Percentiles rank a stretch among this genome's conserved stretches.
Conservation (phyloP, 2,113 vertebrate genomes). For the Syrrhaptes paradoxus region DNA sequence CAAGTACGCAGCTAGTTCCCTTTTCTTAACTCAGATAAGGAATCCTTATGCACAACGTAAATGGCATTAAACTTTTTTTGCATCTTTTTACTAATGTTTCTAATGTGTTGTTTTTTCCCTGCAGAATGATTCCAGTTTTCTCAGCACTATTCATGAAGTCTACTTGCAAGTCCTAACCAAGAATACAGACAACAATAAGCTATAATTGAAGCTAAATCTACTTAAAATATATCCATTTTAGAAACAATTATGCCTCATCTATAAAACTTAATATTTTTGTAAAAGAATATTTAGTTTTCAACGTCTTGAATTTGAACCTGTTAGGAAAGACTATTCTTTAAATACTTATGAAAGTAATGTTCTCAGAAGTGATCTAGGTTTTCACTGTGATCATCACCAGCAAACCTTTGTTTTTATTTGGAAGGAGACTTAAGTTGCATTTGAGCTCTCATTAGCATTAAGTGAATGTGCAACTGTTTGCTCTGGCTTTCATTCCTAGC, state of each 20-base stretch:
- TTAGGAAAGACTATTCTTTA: constrained; percentile 67
- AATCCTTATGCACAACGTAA: background rate
- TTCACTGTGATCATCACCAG: constrained; percentile 84
- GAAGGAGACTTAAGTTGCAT: constrained; percentile 49
- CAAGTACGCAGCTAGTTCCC: background rate
- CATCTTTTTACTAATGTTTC: background rate
- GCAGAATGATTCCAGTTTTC: constrained; percentile 92
- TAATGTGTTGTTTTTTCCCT: constrained; percentile 8
- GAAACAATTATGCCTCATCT: constrained; percentile 63
- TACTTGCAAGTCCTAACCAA: constrained; percentile 91
- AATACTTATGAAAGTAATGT: constrained; percentile 67
- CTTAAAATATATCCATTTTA: constrained; percentile 46
- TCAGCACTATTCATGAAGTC: constrained; percentile 90
- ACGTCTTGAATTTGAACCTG: constrained; percentile 68
- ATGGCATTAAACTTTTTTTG: background rate
- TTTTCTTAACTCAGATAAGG: background rate
- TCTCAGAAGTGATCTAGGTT: constrained; percentile 74
- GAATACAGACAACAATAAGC: constrained; percentile 84
- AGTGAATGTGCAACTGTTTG: constrained; percentile 39
- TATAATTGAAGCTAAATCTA: constrained; percentile 75
- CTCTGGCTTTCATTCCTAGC: constrained; percentile 17
- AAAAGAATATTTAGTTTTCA: constrained; percentile 66
- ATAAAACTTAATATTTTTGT: constrained; percentile 71
- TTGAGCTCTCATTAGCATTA: constrained; percentile 64
- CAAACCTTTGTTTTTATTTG: constrained; percentile 72